A percentile compares a stretch with the other conserved stretches of the same genome.
These are phyloP conservation scores for Lithobates sylvaticus DNA, from an alignment of 2,797 vertebrate genomes.

Conservation along the genomic window DNA sequence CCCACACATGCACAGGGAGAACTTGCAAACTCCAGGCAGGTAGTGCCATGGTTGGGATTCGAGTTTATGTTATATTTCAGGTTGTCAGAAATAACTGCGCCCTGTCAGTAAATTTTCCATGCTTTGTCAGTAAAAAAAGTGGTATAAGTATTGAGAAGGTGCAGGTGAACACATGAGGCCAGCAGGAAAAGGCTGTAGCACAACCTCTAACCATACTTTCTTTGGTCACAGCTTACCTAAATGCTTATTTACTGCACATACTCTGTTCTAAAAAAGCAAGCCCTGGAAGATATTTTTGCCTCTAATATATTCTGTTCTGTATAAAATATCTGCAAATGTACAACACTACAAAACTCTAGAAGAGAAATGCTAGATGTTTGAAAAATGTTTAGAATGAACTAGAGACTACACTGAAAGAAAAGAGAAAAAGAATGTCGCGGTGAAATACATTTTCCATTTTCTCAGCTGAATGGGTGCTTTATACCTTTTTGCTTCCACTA, in stretches of 20 bases:
- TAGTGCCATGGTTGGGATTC: no score
- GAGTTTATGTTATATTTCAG: no score
- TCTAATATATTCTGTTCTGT: background rate
- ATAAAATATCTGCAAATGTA: background rate
- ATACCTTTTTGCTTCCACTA: slow-evolving; percentile 4
- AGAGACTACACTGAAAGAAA: background rate
- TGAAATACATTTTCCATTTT: slow-evolving; percentile 57
- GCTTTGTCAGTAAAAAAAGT: no score
- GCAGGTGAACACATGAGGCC: no score
- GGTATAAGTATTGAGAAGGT: no score
- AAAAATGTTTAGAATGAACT: slow-evolving; percentile 13
- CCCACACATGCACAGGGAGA: no score
- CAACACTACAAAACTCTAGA: background rate
- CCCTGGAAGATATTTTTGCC: background rate
- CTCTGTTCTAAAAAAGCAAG: background rate
- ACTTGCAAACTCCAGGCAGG: no score
- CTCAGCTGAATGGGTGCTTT: slow-evolving; percentile 44
- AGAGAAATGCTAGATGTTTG: background rate
- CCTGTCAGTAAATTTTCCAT: no score
- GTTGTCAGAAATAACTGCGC: no score
- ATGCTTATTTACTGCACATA: background rate
- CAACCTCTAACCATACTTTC: no score
- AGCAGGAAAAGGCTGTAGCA: no score
- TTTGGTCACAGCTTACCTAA: background rate
- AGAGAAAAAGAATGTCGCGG: background rate